Conservation (phyloP, 1,140 invertebrate species). For the Thaumetopoea pityocampa region DNA sequence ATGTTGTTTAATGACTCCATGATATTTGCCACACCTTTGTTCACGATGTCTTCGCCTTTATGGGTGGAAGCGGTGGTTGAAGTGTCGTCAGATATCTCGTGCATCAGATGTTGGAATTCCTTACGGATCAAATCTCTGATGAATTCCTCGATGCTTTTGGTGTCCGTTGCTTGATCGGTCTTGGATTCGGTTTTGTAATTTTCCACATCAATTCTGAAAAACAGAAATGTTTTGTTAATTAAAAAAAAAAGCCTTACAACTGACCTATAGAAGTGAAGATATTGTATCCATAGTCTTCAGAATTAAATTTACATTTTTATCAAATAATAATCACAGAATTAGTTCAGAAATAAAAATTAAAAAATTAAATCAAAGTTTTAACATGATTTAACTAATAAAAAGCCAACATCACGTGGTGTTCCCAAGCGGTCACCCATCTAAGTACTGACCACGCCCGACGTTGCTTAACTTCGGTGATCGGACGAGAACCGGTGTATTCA, state of each 20-base stretch:
- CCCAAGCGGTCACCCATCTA: slow-evolving; percentile 27
- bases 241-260: not conserved
- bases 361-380: not conserved
- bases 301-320: no score
- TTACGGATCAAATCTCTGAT: slow-evolving; percentile 56
- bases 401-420: slow-evolving; percentile 29
- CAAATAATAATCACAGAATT: no score
- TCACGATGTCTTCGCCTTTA: slow-evolving; percentile 41
- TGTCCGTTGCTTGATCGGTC: slow-evolving; percentile 56
- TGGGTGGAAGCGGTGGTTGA: slow-evolving; percentile 24
- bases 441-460: slow-evolving; percentile 28
- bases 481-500: slow-evolving; percentile 32
- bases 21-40: slow-evolving; percentile 52
- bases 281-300: no score
- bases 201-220: not conserved
- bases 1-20: slow-evolving; percentile 40
- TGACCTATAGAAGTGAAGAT: not conserved
- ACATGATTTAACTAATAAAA: slow-evolving; percentile 10
- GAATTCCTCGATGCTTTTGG: slow-evolving; percentile 57
- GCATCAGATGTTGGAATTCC: slow-evolving; percentile 49
- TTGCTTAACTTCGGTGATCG: slow-evolving; percentile 33
- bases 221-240: not conserved
- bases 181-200: slow-evolving; percentile 24
- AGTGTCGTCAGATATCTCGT: slow-evolving; percentile 40
- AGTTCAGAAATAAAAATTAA: not conserved